These are phyloP conservation scores for Rugalucina vietnamica DNA, from an alignment of 2,888 invertebrate genomes.

Conservation along the genomic window DNA sequence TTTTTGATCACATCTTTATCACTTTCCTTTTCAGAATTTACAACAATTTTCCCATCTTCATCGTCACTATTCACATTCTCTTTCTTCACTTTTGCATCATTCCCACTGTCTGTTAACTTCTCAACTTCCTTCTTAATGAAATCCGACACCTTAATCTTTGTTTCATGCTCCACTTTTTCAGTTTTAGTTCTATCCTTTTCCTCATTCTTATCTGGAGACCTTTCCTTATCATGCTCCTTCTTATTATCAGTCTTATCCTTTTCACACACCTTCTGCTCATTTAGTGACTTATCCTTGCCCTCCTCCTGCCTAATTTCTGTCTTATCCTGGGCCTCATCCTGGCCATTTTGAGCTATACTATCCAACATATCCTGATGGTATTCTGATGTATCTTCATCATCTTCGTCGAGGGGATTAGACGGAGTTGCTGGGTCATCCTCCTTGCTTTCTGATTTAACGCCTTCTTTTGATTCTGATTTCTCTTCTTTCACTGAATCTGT, in stretches of 20 bases:
- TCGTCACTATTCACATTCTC: conserved; percentile 34
- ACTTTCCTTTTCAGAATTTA: conserved; percentile 50
- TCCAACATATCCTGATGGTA: neutral
- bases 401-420: conserved; percentile 37
- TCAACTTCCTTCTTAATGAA: conserved; percentile 33
- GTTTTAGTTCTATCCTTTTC: conserved; percentile 42
- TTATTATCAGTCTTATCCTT: neutral
- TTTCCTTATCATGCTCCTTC: neutral
- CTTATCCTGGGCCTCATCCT: neutral
- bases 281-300: neutral
- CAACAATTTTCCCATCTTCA: conserved; percentile 82
- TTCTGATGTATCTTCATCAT: conserved; percentile 38
- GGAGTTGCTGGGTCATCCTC: conserved; percentile 41
- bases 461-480: conserved; percentile 78
- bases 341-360: neutral
- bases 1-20: conserved; percentile 40
- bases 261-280: no score
- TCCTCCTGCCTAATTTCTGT: conserved; percentile 6
- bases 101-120: conserved; percentile 24
- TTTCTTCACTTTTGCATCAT: conserved; percentile 25
- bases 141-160: conserved; percentile 31
- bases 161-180: conserved; percentile 39
- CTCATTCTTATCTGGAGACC: conserved; percentile 34
- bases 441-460: conserved; percentile 14
- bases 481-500: conserved; percentile 73